These are phyloP conservation scores for Chaenodraco wilsoni DNA, from an alignment of 2,797 vertebrate genomes.

Conservation along the genomic window DNA sequence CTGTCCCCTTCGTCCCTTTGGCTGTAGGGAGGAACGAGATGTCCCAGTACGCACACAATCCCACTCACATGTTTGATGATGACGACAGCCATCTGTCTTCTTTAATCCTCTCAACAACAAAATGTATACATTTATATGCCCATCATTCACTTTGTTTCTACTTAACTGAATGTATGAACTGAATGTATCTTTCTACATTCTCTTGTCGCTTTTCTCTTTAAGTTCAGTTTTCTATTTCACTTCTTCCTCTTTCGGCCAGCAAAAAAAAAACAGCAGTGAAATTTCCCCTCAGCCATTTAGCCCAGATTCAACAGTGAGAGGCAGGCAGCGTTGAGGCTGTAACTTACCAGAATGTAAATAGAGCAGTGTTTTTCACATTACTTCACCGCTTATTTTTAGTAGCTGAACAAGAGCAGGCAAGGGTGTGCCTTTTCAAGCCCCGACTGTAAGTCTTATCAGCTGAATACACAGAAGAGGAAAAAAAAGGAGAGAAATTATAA, in stretches of 20 bases:
- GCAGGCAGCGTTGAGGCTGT: slow-evolving; percentile 58
- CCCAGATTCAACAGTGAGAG: slow-evolving; percentile 59
- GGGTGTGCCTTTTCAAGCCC: slow-evolving; percentile 71
- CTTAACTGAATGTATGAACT: not conserved
- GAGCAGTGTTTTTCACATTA: slow-evolving; percentile 82
- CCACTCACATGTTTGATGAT: slow-evolving; percentile 15
- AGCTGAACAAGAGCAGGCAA: slow-evolving; percentile 76
- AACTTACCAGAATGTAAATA: slow-evolving; percentile 83
- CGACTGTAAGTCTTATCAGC: slow-evolving; percentile 74
- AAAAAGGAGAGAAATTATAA: slow-evolving; percentile 61
- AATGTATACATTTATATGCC: not conserved
- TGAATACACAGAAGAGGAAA: slow-evolving; percentile 60
- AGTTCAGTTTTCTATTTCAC: not conserved
- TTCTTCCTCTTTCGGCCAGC: slow-evolving; percentile 24
- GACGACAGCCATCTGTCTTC: slow-evolving; percentile 36
- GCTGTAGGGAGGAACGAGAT: slow-evolving; percentile 74
- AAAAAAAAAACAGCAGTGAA: slow-evolving; percentile 51
- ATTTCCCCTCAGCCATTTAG: slow-evolving; percentile 71
- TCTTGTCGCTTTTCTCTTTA: not conserved
- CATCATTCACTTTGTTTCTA: not conserved
- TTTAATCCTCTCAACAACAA: not conserved
- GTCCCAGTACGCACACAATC: slow-evolving; percentile 43
- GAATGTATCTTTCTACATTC: not conserved
- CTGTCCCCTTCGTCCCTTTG: slow-evolving; percentile 48
- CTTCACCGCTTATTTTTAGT: slow-evolving; percentile 85